phyloP scores from a whole-genome alignment of 2,113 vertebrate genomes.

The Lycocorax pyrrhopterus region DNA sequence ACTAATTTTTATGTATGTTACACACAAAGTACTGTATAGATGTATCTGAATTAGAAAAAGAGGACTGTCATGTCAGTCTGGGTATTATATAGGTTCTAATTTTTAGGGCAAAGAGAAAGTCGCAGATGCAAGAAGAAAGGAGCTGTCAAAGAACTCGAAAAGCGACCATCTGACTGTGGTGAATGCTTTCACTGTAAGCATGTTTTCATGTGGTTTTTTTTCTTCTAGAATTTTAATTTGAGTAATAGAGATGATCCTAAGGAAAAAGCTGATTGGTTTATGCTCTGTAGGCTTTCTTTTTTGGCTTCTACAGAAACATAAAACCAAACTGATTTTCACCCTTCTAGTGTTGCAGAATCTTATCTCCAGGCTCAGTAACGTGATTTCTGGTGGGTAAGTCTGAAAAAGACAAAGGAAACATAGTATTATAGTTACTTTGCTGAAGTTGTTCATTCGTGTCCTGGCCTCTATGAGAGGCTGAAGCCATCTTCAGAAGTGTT shows the following conservation, averaged over 20 bases:
- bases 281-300: neutral
- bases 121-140: conserved; percentile 88
- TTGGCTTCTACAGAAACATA: neutral
- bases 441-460: neutral
- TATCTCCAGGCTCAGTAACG: neutral
- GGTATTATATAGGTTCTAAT: neutral
- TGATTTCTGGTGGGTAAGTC: neutral
- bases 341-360: neutral
- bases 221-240: neutral
- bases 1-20: neutral
- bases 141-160: conserved; percentile 85
- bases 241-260: neutral
- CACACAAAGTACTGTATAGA: neutral
- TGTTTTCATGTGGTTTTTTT: neutral
- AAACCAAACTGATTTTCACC: neutral
- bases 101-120: conserved; percentile 94
- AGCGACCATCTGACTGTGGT: conserved; percentile 95
- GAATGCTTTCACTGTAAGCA: conserved; percentile 87
- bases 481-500: neutral
- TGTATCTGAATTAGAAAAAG: neutral
- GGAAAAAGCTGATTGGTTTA: neutral
- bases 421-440: neutral
- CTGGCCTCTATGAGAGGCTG: neutral
- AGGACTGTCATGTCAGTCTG: neutral
- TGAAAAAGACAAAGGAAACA: neutral